phyloP scores from a whole-genome alignment of 2,113 vertebrate species.

The Passer domesticus region DNA sequence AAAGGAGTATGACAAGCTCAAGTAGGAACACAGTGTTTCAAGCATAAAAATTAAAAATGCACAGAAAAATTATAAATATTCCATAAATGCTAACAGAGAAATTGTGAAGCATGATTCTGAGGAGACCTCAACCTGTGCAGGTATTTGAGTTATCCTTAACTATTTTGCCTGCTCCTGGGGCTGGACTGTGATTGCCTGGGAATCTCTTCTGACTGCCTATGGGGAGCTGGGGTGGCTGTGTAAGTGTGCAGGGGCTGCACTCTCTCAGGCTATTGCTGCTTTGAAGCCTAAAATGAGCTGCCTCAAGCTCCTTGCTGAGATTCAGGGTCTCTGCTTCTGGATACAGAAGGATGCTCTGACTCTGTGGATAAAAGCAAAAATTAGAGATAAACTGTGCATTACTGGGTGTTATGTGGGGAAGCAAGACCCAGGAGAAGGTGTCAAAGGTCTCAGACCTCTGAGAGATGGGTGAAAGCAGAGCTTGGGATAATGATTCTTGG shows the following conservation, averaged over 20 bases:
- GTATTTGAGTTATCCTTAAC: background rate
- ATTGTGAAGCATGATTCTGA: background rate
- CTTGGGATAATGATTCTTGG: background rate
- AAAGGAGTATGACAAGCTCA: background rate
- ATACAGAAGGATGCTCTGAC: background rate
- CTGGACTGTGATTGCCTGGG: background rate
- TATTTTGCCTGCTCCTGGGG: background rate
- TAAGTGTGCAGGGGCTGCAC: background rate
- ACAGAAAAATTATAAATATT: background rate
- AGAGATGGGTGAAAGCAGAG: background rate
- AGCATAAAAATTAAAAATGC: background rate
- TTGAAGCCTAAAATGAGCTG: background rate
- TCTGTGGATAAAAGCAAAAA: background rate
- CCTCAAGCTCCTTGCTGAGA: background rate
- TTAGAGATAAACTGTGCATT: background rate
- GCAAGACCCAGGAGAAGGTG: fast-evolving
- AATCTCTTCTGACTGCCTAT: background rate
- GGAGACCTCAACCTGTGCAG: fast-evolving
- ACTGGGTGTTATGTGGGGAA: background rate
- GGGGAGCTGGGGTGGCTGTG: background rate
- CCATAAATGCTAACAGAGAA: background rate
- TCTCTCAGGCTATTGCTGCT: background rate
- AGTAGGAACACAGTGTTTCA: background rate
- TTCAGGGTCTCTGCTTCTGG: background rate
- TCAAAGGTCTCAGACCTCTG: background rate